phyloP scores from a whole-genome alignment of 2,797 vertebrate genomes.

The Benthosema pterotum region DNA sequence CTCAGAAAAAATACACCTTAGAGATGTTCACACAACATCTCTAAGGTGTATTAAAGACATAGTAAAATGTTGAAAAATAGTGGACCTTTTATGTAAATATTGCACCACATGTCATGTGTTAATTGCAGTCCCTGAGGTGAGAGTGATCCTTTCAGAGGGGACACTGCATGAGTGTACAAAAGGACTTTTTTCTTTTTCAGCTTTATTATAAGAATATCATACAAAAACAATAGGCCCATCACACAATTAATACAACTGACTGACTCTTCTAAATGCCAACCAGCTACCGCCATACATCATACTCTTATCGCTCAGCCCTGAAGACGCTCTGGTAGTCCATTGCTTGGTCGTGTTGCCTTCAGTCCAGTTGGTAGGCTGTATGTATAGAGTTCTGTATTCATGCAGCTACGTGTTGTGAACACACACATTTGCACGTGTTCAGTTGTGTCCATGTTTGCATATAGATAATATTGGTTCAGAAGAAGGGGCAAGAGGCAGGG shows the following conservation, averaged over 20 bases:
- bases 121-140: no score
- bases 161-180: no score
- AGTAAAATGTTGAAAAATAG: no score
- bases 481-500: slow-evolving; percentile 7
- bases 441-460: slow-evolving; percentile 35
- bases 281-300: slow-evolving; percentile 27
- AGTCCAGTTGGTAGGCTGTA: slow-evolving; percentile 17
- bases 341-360: slow-evolving; percentile 19
- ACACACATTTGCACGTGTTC: slow-evolving; percentile 44
- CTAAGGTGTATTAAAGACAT: no score
- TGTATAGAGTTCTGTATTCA: slow-evolving; percentile 36
- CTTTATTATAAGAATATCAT: slow-evolving; percentile 72
- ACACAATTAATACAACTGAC: slow-evolving; percentile 33
- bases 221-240: slow-evolving; percentile 57
- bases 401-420: slow-evolving; percentile 47
- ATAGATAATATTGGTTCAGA: slow-evolving; percentile 12
- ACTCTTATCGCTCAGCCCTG: slow-evolving; percentile 3
- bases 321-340: slow-evolving; percentile 50
- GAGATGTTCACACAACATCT: no score
- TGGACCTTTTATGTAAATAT: no score
- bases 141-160: no score
- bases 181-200: slow-evolving; percentile 1
- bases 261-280: slow-evolving; percentile 33
- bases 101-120: no score
- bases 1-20: no score